A percentile compares a stretch with the other conserved stretches of the same genome.
Conservation (phyloP, 2,888 invertebrate species). For the Cephus pulcher region DNA sequence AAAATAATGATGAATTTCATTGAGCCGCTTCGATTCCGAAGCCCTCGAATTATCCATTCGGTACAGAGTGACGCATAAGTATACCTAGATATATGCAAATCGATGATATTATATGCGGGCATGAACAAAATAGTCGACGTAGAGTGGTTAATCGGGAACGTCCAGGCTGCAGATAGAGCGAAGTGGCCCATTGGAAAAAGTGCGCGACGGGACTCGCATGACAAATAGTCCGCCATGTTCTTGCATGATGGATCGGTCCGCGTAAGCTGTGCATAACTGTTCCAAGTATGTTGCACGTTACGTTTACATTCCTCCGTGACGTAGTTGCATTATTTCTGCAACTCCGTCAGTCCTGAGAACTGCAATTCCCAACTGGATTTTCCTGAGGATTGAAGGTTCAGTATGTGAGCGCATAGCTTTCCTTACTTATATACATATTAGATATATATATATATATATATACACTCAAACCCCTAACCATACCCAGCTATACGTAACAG, state of each 20-base stretch:
- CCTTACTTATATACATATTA: too few species aligned
- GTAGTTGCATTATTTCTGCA: background rate
- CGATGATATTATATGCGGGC: background rate
- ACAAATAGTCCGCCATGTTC: constrained; percentile 21
- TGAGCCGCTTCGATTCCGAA: background rate
- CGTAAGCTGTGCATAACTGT: background rate
- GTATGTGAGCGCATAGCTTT: background rate
- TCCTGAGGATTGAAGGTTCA: background rate
- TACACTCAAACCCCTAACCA: too few species aligned
- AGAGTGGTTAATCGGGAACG: background rate
- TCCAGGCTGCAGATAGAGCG: background rate
- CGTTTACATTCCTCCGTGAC: background rate
- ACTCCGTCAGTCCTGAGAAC: background rate
- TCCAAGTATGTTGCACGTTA: background rate
- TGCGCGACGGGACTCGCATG: constrained; percentile 26
- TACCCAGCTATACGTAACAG: too few species aligned
- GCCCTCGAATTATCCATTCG: background rate
- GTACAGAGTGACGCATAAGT: background rate
- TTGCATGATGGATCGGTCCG: background rate
- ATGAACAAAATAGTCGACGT: background rate
- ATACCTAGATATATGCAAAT: background rate
- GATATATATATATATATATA: too few species aligned
- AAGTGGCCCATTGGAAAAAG: constrained; percentile 22
- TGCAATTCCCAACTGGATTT: background rate
- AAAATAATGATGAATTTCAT: background rate